Base-by-base conservation (phyloP, 2,113 vertebrate species). In the Craseonycteris thonglongyai region DNA sequence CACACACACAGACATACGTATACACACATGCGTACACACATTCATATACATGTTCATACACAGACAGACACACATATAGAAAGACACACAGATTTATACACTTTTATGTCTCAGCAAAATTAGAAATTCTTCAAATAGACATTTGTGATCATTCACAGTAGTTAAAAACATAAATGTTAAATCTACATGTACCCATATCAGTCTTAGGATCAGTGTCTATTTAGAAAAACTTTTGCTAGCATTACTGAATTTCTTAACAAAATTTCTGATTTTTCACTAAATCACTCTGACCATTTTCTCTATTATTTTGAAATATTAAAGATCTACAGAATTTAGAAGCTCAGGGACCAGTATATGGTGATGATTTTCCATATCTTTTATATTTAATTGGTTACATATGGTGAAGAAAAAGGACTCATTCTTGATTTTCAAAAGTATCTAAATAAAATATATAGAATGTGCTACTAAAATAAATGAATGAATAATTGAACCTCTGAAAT, bases 221-320 rank as follows among this genome's bases (percentile, higher is more conserved):
- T 49, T 35, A 47, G 21, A 13, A 82, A 88, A 42, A 40, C 56
- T 59, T 76, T 65, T 59, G 30, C n/a, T 61, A 38, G 33, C 19
- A 80, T 65, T 54, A 28, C 11, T 61, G 22, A 30, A 65, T 69
- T 84, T 93, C 59, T 88, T 51, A 91, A 42, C 9, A 56, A 4
- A 86, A 79, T 86, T 47, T 83, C 49, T 91, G 26, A 59, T 82
- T 91, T 83, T 96, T 75, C 16, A 47, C 19, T 75, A 95, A 83
- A 58, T 90, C 33, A 51, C 49, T 49, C 8, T 78, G 51, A 3
- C 24, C 35, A 75, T 86, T 90, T 92, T 78, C 56, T 94, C 51
- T 92, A 45, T 88, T 95, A 51, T 54, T 92, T 85, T 79, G 71
- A 96, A 97, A 80, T 84, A 88, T 79, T 42, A 72, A 79, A 71